phyloP scores from a whole-genome alignment of 2,888 invertebrate genomes.

The Catotricha subobsoleta region DNA sequence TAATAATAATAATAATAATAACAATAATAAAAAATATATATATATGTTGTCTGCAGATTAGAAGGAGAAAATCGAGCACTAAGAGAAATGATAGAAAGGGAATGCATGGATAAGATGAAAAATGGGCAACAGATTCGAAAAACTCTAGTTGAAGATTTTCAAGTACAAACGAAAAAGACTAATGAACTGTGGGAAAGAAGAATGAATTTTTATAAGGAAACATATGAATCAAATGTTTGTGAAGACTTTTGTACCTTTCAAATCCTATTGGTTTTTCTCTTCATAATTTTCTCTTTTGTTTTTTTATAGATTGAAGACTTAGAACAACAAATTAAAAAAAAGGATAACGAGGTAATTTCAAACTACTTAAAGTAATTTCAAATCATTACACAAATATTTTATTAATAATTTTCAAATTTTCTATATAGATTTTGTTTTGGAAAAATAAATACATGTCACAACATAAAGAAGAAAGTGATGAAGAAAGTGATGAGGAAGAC shows the following conservation, averaged over 20 bases:
- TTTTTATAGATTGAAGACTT: not conserved
- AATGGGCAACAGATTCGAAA: not conserved
- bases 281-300: not conserved
- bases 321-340: too few species aligned
- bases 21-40: too few species aligned
- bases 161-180: slow-evolving; percentile 1
- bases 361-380: too few species aligned
- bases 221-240: slow-evolving; percentile 4
- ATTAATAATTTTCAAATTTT: too few species aligned
- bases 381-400: too few species aligned
- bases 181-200: slow-evolving; percentile 4
- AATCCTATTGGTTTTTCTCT: not conserved
- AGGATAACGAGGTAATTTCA: too few species aligned
- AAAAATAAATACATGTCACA: too few species aligned
- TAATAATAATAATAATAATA: too few species aligned
- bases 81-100: not conserved
- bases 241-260: not conserved
- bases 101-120: not conserved
- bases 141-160: slow-evolving; percentile 3
- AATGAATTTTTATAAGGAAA: not conserved
- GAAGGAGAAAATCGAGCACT: not conserved
- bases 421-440: too few species aligned
- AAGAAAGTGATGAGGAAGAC: not conserved
- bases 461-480: too few species aligned
- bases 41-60: too few species aligned